Percentiles rank a stretch among this genome's conserved stretches.
These are phyloP conservation scores for Actenoides lindsayi DNA, from an alignment of 2,113 vertebrate genomes.

Conservation along the genomic window DNA sequence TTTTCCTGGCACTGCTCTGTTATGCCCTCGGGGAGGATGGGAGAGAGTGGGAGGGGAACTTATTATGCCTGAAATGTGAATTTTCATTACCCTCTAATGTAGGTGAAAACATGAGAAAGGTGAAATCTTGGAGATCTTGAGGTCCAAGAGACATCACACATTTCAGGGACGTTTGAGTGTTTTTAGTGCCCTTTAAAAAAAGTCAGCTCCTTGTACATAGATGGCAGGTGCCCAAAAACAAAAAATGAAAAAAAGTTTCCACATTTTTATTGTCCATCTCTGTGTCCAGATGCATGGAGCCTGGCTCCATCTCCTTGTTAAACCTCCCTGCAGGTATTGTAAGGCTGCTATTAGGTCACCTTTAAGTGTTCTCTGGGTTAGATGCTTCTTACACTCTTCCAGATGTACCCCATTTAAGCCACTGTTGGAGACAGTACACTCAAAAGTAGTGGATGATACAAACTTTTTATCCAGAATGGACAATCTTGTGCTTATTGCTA, in stretches of 20 bases:
- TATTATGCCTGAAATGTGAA: neutral
- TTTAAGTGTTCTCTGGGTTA: neutral
- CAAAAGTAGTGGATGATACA: neutral
- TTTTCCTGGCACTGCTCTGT: constrained; percentile 13
- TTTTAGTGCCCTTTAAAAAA: neutral
- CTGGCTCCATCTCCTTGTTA: neutral
- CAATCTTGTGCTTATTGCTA: neutral
- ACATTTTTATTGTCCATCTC: neutral
- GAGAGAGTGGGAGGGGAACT: neutral
- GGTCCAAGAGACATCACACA: neutral
- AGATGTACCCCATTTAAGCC: neutral
- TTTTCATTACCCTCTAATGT: constrained; percentile 3
- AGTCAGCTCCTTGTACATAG: neutral
- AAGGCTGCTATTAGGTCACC: neutral
- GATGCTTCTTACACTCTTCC: neutral
- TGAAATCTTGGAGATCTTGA: neutral
- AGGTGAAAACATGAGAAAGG: constrained; percentile 9
- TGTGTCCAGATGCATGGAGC: neutral
- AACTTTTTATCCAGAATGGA: neutral
- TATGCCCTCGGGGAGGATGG: neutral
- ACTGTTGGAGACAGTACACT: neutral
- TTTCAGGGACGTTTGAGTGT: neutral
- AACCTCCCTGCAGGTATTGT: neutral
- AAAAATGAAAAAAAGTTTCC: neutral
- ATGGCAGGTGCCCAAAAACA: neutral